Evolutionary conservation across 2,888 invertebrate genomes (phyloP), one percentile per base, ranked within the genome.

Genomic region (Caradrina kadenii): DNA sequence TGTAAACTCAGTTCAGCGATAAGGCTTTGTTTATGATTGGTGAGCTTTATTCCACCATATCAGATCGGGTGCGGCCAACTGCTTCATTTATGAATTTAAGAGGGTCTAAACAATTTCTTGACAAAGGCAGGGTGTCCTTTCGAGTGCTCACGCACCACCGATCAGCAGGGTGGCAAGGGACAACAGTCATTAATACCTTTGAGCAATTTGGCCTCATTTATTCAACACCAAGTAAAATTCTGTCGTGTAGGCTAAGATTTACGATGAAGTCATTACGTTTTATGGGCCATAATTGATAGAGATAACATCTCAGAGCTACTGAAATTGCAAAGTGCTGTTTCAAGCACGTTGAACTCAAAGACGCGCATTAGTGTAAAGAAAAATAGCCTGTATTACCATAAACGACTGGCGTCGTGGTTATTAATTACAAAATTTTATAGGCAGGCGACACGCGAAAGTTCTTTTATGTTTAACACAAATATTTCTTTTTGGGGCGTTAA

Each of bases 241-340:
- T 94, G 94, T 94, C 94, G 94, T 93, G 93, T 94, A 93, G 90
- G 91, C 88, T 89, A 89, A 94, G 94, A 94, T 95, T 94, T 94
- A 95, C 94, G 95, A 95, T 95, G 93, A 94, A 95, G 95, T 93
- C 95, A 95, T 95, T 95, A 94, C 91, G 90, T 94, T 95, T 95
- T 94, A 95, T 94, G 93, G 94, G 85, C 94, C 93, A 94, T 95
- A 95, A 95, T 95, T 95, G 94, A 94, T 94, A 93, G 92, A 94
- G 94, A 95, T 95, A 94, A 87, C 90, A 95, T 95, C 94, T 93
- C 81, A 86, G 91, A 86, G 88, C 90, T 87, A 90, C 91, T 93
- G 91, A 93, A 95, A 94, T 94, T 94, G 94, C 94, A 93, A 94
- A 93, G 93, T 93, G 90, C 91, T 90, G 91, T 90, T 91, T 92